Evolutionary conservation across 2,888 invertebrate species (phyloP), one percentile per base, ranked within the genome.

Genomic region (Conus canariensis): DNA sequence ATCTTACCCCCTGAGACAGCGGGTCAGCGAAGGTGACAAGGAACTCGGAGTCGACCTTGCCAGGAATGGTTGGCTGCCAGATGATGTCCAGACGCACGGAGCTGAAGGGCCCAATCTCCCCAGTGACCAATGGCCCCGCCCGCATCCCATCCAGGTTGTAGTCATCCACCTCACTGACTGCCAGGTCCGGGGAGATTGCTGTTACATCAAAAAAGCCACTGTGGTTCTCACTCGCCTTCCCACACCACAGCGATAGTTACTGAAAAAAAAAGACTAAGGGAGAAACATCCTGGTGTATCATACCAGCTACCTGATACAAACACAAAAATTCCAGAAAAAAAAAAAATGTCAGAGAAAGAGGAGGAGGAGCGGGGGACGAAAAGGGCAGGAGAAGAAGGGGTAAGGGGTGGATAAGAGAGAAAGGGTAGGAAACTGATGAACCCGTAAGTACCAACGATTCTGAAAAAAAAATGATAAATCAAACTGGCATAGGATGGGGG

Each of bases 31-130:
- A 96, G 12, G 93, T 92, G 85, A 96, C 91, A 7, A 94, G 92
- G 91, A 96, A 96, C 89, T 96, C 95, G 58, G 95, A 92, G 89
- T 95, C 94, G 8, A 95, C 95, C 91, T 93, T 93, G 64, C 96
- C 96, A 10, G 96, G 95, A 30, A 96, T 93, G 0, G 95, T 94
- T 0, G 96, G 96, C 80, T 95, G 95, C 95, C 96, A 96, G 30
- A 95, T 93, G 83, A 96, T 94, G 91, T 96, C 96, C 16, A 96
- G 94, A 90, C 94, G 94, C 22, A 95, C 92, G 3, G 95, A 95
- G 12, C 96, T 94, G 91, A 96, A 96, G 1, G 96, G 95, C 6
- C 94, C 95, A 19, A 96, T 95, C 90, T 95, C 95, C 56, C 95
- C 95, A 0, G 94, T 87, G 10, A 92, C 90, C n/a, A 94, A 86